Conservation (phyloP, 2,113 vertebrate species). For the Pao palembangensis region DNA sequence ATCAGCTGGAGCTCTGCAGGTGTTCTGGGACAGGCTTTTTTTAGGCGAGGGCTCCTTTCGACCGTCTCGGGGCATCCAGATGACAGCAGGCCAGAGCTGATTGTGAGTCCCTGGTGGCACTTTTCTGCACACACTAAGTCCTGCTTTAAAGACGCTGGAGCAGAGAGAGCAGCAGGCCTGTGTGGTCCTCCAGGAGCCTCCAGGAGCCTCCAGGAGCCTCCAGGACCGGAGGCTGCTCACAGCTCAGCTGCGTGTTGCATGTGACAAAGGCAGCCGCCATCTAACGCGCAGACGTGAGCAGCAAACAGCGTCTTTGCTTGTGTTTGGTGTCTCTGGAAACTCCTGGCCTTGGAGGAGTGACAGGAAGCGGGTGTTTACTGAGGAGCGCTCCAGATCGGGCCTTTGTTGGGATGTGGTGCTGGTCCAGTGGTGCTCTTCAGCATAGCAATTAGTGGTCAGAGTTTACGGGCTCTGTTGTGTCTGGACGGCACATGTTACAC, state of each 20-base stretch:
- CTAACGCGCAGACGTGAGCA: background rate
- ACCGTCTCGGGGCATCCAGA: slow-evolving; percentile 20
- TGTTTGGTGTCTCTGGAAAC: no score
- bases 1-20: slow-evolving; percentile 58
- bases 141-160: background rate
- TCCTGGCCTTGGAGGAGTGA: background rate
- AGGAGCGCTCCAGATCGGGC: slow-evolving; percentile 10
- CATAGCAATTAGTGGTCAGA: slow-evolving; percentile 57
- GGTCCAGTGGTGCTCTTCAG: slow-evolving; percentile 46
- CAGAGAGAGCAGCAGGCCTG: background rate
- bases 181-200: background rate
- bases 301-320: background rate
- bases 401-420: slow-evolving; percentile 20
- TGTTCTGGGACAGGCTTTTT: slow-evolving; percentile 43
- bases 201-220: background rate
- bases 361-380: slow-evolving; percentile 27
- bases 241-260: background rate
- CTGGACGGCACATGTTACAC: slow-evolving; percentile 57
- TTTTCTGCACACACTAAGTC: slow-evolving; percentile 14
- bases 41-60: slow-evolving; percentile 34
- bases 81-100: slow-evolving; percentile 22
- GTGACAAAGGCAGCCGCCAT: slow-evolving; percentile 1
- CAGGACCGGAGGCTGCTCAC: background rate
- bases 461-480: slow-evolving; percentile 39
- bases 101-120: slow-evolving; percentile 11